Conservation (phyloP, 2,113 vertebrate genomes). For the Ailurus styani region DNA sequence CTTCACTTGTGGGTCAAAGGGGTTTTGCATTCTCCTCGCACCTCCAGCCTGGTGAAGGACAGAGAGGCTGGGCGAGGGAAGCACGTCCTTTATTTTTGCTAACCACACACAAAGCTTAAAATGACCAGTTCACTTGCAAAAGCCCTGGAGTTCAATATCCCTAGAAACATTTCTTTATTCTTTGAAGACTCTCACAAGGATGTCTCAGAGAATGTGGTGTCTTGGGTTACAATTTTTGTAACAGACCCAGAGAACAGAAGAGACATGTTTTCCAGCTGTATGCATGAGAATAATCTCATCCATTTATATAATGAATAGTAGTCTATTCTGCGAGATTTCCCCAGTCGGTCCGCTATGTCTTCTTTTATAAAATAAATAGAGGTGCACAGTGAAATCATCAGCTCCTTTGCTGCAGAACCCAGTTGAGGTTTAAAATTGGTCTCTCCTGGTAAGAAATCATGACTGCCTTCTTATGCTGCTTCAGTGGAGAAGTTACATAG, state of each 20-base stretch:
- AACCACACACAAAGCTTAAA: background rate
- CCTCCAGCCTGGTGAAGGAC: background rate
- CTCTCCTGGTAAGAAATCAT: background rate
- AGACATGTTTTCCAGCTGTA: background rate
- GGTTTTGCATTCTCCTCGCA: background rate
- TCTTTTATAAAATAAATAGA: conserved; percentile 14
- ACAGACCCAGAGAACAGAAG: background rate
- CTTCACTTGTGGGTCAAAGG: background rate
- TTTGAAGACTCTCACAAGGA: background rate
- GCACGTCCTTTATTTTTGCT: background rate
- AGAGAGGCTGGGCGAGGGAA: background rate
- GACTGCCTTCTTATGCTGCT: background rate
- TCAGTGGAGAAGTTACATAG: background rate
- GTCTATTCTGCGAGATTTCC: background rate
- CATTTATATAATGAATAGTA: background rate
- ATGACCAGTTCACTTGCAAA: background rate
- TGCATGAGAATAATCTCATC: background rate
- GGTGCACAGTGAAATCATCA: background rate
- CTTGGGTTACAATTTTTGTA: background rate
- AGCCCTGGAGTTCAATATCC: background rate
- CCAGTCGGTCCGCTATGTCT: background rate
- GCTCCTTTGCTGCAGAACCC: background rate
- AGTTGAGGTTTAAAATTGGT: background rate
- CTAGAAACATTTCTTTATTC: background rate
- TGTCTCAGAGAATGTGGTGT: background rate